A percentile compares a stretch with the other conserved stretches of the same genome.
These are phyloP conservation scores for Acomys russatus DNA, from an alignment of 2,797 vertebrate species.

Conservation along the genomic window DNA sequence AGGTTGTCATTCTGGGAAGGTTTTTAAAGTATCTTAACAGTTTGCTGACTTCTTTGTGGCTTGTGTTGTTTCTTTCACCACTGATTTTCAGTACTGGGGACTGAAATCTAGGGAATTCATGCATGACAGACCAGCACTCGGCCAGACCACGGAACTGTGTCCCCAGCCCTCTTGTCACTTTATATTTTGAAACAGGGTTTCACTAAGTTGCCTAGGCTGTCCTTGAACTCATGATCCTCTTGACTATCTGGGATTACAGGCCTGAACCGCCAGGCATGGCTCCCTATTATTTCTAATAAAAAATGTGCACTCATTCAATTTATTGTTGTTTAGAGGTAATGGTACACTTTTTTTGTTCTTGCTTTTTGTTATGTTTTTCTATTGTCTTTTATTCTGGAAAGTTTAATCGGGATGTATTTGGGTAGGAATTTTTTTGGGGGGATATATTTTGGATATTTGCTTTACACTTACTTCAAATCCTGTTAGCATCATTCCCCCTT, in stretches of 20 bases:
- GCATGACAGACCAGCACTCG: neutral
- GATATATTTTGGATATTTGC: neutral
- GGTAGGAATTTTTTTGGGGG: neutral
- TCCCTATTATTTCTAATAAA: neutral
- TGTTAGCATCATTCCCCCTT: neutral
- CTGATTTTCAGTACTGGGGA: neutral
- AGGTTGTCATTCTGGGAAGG: neutral
- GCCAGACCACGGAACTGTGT: neutral
- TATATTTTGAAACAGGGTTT: neutral
- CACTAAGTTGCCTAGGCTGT: neutral
- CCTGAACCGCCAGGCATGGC: neutral
- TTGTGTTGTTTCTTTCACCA: neutral
- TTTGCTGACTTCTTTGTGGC: neutral
- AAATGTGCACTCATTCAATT: neutral
- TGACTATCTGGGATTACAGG: neutral
- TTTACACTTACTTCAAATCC: conserved; percentile 5
- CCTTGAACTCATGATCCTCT: neutral
- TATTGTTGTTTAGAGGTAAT: neutral
- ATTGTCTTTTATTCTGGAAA: neutral
- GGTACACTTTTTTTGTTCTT: neutral
- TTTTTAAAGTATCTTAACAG: neutral
- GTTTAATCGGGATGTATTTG: neutral
- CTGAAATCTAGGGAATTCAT: neutral
- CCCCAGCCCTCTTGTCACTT: neutral
- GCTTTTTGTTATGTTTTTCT: neutral